Percentiles rank a stretch among this genome's conserved stretches.
Evolutionary conservation across 2,888 invertebrate species (phyloP).

Genomic region (Cryptocephalus primarius): DNA sequence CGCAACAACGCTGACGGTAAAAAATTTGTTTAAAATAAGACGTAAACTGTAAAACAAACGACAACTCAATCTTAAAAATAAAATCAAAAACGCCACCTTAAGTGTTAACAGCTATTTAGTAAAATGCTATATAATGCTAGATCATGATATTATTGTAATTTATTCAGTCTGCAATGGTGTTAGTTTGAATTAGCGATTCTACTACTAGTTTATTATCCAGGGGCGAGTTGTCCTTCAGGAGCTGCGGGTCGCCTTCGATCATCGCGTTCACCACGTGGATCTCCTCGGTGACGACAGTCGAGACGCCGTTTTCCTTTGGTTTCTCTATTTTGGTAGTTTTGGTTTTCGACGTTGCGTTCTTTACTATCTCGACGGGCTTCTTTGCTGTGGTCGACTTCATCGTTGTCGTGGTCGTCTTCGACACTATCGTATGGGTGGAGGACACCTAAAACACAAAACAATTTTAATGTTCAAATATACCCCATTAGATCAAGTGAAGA

Average conservation of each 20-base stretch:
- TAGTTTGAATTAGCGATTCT: conserved; percentile 24
- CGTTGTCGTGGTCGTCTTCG: conserved; percentile 29
- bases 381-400: conserved; percentile 25
- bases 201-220: conserved; percentile 31
- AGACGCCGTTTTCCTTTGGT: conserved; percentile 28
- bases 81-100: background rate
- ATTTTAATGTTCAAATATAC: background rate
- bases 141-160: background rate
- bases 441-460: conserved; percentile 11
- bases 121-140: background rate
- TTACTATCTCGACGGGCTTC: conserved; percentile 21
- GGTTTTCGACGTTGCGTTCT: conserved; percentile 17
- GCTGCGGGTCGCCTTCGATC: conserved; percentile 18
- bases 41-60: too few relatives aligned
- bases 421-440: conserved; percentile 11
- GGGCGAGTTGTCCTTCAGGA: conserved; percentile 35
- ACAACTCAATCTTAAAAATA: too few relatives aligned
- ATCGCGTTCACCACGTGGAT: conserved; percentile 15
- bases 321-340: conserved; percentile 26
- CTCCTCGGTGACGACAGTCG: conserved; percentile 21
- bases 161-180: conserved; percentile 29
- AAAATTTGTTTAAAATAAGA: too few relatives aligned
- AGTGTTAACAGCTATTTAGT: background rate
- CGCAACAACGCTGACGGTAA: too few relatives aligned
- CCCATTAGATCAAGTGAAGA: too few relatives aligned